Evolutionary conservation across 2,113 vertebrate species (phyloP).

Genomic region (Nerophis ophidion): DNA sequence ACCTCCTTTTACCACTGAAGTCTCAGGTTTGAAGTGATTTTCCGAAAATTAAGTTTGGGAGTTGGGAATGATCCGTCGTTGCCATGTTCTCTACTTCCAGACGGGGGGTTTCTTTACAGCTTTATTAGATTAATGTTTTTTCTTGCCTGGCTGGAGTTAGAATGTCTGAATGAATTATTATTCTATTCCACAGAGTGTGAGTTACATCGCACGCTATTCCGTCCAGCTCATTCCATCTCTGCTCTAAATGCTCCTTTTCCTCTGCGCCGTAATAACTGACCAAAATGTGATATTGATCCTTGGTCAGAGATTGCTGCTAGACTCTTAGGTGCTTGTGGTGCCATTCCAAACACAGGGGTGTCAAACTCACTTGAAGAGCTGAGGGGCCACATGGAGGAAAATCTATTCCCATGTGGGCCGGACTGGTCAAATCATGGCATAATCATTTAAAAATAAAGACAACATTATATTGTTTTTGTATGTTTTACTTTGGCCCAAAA

Average conservation of each 20-base stretch:
- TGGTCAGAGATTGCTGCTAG: not conserved
- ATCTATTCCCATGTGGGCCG: no score
- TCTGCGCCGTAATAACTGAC: not conserved
- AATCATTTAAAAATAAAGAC: no score
- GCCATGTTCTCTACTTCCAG: constrained; percentile 54
- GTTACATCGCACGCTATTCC: constrained; percentile 26
- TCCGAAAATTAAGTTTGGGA: constrained; percentile 62
- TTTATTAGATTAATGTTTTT: constrained; percentile 70
- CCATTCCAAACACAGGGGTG: no score
- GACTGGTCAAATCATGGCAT: no score
- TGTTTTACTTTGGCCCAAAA: no score
- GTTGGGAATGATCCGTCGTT: constrained; percentile 64
- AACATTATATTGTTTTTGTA: no score
- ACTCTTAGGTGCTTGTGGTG: no score
- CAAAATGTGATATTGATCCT: not conserved
- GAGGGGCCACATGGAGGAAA: no score
- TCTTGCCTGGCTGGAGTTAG: constrained; percentile 44
- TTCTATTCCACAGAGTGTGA: constrained; percentile 44
- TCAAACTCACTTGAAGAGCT: no score
- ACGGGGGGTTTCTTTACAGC: constrained; percentile 54
- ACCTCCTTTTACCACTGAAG: constrained; percentile 18
- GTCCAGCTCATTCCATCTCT: constrained; percentile 24
- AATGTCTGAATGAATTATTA: constrained; percentile 61
- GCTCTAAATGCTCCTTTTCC: constrained; percentile 17
- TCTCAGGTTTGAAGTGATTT: constrained; percentile 59